Evolutionary conservation across 2,888 invertebrate species (phyloP).

Genomic region (Cactoblastis cactorum): DNA sequence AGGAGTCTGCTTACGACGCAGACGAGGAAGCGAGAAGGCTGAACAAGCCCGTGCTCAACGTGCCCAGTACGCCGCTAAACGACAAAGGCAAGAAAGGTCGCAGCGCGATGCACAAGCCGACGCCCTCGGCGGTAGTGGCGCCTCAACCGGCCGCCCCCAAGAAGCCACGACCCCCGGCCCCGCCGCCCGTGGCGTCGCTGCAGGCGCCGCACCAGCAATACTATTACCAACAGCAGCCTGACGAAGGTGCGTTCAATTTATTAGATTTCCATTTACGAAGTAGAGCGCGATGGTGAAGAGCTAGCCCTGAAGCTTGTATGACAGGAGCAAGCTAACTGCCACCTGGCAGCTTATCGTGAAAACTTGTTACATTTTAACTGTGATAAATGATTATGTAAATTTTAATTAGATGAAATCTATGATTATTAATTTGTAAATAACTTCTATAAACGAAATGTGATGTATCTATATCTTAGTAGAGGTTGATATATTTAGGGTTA

Average conservation of each 20-base stretch:
- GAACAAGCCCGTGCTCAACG: constrained; percentile 73
- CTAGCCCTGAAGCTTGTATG: constrained; percentile 80
- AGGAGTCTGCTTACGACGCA: constrained; percentile 83
- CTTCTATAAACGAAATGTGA: constrained; percentile 64
- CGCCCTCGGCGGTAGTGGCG: constrained; percentile 63
- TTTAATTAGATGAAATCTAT: constrained; percentile 76
- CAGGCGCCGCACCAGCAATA: constrained; percentile 74
- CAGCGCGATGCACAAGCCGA: constrained; percentile 48
- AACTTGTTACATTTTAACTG: constrained; percentile 80
- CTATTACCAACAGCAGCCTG: constrained; percentile 79
- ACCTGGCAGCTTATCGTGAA: constrained; percentile 65
- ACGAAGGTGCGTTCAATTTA: constrained; percentile 81
- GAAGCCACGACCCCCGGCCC: constrained; percentile 68
- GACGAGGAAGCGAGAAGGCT: constrained; percentile 71
- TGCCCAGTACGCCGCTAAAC: constrained; percentile 69
- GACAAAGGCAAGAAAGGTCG: constrained; percentile 72
- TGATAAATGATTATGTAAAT: constrained; percentile 77
- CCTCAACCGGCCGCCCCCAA: constrained; percentile 70
- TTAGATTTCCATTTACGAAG: constrained; percentile 79
- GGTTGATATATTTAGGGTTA: constrained; percentile 69
- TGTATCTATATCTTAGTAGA: constrained; percentile 65
- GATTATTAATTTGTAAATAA: constrained; percentile 71
- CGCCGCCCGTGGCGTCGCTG: constrained; percentile 65
- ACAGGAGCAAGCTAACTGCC: constrained; percentile 78
- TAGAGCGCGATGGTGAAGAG: constrained; percentile 80